Base-by-base conservation (phyloP, 2,113 vertebrate genomes). In the Sciurus niger region DNA sequence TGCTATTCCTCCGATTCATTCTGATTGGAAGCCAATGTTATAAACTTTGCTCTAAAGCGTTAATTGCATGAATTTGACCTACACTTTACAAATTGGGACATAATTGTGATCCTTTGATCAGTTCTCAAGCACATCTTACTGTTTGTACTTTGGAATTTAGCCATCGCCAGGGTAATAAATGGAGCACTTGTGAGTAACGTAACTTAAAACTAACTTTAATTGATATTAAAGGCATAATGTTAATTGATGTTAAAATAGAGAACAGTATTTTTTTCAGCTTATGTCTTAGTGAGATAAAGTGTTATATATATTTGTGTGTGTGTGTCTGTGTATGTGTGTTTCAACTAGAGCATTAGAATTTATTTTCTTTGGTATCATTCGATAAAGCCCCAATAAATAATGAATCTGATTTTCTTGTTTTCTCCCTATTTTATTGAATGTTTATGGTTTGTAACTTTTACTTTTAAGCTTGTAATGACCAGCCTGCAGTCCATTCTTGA, bases 401-500 rank as follows among this genome's bases (percentile, higher is more conserved):
- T 40, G 14, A 82, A 77, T 12, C 7, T 53, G 18, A 46, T 91
- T 85, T 93, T 20, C 51, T 89, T 77, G 20, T 97, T 96, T 94
- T 91, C 22, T 87, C 25, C 0, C 0, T n/a, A 0, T 48, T 94
- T 48, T 91, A 16, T 96, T 95, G 63, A 68, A 79, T 93, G 93
- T 28, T 95, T 34, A 72, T 40, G 13, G 4, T 79, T 93, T 96
- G 85, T 91, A 48, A 93, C 90, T 96, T 97, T 95, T 88, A 70
- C 48, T 96, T 98, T 98, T 79, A 96, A 99, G 99, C 98, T 99
- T 98, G 99, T 99, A 94, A 99, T 99, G 99, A 99, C 99, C 97
- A 99, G 99, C 98, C 98, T 99, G 96, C 99, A 99, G 99, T 99
- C 99, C 93, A 99, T 99, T 97, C 98, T 99, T 98, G 99, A 99